Evolutionary conservation across 2,113 vertebrate genomes (phyloP), one percentile per base, ranked within the genome.

Genomic region (Xiphophorus couchianus): DNA sequence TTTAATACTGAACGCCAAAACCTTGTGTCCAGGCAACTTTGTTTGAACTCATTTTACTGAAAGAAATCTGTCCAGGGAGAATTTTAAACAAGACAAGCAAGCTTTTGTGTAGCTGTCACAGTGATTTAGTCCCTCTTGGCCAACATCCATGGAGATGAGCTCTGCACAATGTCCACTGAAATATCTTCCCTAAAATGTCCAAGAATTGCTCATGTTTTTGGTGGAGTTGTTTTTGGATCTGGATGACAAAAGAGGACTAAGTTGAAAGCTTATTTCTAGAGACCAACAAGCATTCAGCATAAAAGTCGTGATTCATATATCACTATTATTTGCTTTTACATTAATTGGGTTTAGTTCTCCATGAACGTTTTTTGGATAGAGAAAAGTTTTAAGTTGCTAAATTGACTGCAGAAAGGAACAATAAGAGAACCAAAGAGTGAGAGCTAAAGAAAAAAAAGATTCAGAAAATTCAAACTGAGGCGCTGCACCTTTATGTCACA

Each of bases 401-500:
- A 62, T 28, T 28, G 27, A 61, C 61, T 17, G 28, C 12, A 17
- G 15, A 79, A 62, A 48, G 15, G n/a, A 17, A 30, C 30, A 76
- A 69, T 48, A 28, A 48, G 27, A 31, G 66, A 31, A n/a, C 67
- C 5, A 31, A 25, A 73, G 33, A 68, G 35, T 75, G 64, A 66
- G n/a, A 12, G 54, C 30, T 5, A 76, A 19, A 65, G 61, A 39
- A 54, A 68, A 75, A 37, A 42, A 42, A 15, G 13, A 83, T 65
- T 72, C 79, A 33, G 77, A 82, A 66, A 62, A 44, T 84, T 39
- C 25, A 2, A 54, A 82, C 42, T 33, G 66, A 76, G 71, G 65
- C 39, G 64, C 82, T 75, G 72, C 84, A 86, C 82, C 69, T 89
- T 84, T 90, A 88, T 88, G 88, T 89, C 86, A 87, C 69, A 71